phyloP scores from a whole-genome alignment of 1,140 invertebrate species.

The Parasteatoda tepidariorum region DNA sequence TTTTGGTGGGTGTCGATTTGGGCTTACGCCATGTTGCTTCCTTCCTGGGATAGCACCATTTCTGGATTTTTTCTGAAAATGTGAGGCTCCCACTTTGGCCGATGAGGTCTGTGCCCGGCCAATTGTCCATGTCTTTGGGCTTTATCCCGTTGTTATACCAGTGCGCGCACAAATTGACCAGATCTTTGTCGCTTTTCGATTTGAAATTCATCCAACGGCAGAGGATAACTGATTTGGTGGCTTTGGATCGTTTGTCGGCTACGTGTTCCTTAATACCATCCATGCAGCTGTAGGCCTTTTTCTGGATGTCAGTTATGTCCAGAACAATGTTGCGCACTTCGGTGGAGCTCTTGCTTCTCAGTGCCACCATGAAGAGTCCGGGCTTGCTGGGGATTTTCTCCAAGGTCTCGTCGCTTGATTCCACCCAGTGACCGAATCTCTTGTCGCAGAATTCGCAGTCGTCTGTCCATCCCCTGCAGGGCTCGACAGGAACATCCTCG shows the following conservation, averaged over 20 bases:
- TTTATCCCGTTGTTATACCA: constrained; percentile 39
- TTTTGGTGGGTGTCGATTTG: not conserved
- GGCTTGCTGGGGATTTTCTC: constrained; percentile 35
- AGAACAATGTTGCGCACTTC: constrained; percentile 13
- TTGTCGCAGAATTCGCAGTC: constrained; percentile 38
- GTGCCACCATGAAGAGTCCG: not conserved
- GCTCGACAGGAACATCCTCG: not conserved
- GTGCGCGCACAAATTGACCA: constrained; percentile 14
- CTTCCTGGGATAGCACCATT: constrained; percentile 48
- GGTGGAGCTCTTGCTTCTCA: constrained; percentile 9
- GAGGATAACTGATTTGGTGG: constrained; percentile 19
- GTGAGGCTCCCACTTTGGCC: not conserved
- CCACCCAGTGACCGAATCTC: constrained; percentile 23
- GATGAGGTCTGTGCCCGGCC: constrained; percentile 3
- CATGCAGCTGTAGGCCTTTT: not conserved
- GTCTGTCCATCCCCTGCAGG: constrained; percentile 39
- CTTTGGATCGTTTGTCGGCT: constrained; percentile 32
- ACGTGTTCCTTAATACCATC: not conserved
- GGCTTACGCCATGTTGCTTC: constrained; percentile 22
- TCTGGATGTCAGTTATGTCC: constrained; percentile 4
- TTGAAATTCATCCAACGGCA: constrained; percentile 43
- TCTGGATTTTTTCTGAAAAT: constrained; percentile 24
- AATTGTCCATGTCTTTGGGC: not conserved
- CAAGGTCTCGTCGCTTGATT: not conserved
- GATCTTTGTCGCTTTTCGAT: constrained; percentile 9